phyloP scores from a whole-genome alignment of 2,797 vertebrate genomes.

The Microctenopoma stevenorrisi region DNA sequence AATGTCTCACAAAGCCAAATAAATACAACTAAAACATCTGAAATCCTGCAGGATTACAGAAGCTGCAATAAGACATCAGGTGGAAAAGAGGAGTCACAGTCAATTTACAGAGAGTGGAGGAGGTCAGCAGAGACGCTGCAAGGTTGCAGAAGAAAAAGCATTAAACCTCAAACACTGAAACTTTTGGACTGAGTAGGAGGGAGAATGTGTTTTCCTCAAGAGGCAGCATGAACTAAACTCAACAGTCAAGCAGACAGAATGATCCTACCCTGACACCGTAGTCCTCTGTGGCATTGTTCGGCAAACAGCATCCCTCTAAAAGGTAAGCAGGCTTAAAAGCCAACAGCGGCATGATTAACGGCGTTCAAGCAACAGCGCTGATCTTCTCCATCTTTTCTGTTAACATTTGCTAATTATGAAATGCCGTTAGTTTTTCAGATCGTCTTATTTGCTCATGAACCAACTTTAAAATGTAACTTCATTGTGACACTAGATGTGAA shows the following conservation, averaged over 20 bases:
- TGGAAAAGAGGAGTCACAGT: background rate
- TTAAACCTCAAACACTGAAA: background rate
- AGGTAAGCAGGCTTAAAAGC: no score
- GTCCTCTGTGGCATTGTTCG: conserved; percentile 16
- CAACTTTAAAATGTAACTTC: background rate
- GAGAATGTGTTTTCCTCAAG: conserved; percentile 27
- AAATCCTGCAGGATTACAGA: background rate
- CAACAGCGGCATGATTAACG: no score
- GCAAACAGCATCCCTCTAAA: conserved; percentile 9
- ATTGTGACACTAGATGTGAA: background rate
- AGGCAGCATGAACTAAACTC: conserved; percentile 12
- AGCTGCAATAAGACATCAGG: background rate
- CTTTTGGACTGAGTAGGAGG: conserved; percentile 41
- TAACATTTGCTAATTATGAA: background rate
- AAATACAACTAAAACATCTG: background rate
- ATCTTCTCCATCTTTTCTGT: background rate
- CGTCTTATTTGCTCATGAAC: background rate
- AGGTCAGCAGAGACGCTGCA: background rate
- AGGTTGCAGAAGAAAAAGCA: background rate
- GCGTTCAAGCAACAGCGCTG: no score
- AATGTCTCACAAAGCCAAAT: background rate
- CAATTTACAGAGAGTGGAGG: background rate
- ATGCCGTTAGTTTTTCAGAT: background rate
- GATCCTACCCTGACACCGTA: conserved; percentile 10
- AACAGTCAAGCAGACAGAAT: conserved; percentile 6